Percentiles rank a stretch among this genome's conserved stretches.
phyloP scores from a whole-genome alignment of 2,113 vertebrate species.

The Morone chrysops region DNA sequence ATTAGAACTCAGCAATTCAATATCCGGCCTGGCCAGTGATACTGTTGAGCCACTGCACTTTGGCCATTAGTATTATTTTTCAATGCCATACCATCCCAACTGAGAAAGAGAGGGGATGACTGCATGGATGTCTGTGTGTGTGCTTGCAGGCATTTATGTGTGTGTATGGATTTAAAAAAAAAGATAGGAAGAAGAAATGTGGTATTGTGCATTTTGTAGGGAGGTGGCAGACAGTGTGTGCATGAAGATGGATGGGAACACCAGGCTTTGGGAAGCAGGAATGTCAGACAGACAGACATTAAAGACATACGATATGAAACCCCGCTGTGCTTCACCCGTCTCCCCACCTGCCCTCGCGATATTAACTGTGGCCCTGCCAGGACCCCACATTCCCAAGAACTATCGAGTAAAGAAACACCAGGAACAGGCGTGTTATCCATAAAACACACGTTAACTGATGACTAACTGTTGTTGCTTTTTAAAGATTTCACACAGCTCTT shows the following conservation, averaged over 20 bases:
- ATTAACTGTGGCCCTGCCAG: conserved; percentile 40
- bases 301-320: conserved; percentile 62
- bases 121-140: background rate
- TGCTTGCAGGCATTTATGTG: background rate
- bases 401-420: conserved; percentile 47
- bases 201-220: conserved; percentile 17
- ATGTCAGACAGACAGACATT: conserved; percentile 61
- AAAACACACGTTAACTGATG: conserved; percentile 33
- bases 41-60: conserved; percentile 40
- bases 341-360: conserved; percentile 50
- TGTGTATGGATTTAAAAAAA: background rate
- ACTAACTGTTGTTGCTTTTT: conserved; percentile 16
- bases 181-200: background rate
- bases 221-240: conserved; percentile 45
- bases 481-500: conserved; percentile 1
- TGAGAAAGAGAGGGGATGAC: background rate
- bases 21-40: conserved; percentile 41
- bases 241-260: conserved; percentile 48
- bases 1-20: conserved; percentile 42
- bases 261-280: conserved; percentile 47
- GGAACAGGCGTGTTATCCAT: conserved; percentile 14
- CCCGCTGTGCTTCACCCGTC: conserved; percentile 39
- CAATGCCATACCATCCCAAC: conserved; percentile 18
- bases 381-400: conserved; percentile 57
- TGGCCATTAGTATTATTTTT: conserved; percentile 49